Base-by-base conservation (phyloP, 1,140 invertebrate species). In the Nixonia krombeini region DNA sequence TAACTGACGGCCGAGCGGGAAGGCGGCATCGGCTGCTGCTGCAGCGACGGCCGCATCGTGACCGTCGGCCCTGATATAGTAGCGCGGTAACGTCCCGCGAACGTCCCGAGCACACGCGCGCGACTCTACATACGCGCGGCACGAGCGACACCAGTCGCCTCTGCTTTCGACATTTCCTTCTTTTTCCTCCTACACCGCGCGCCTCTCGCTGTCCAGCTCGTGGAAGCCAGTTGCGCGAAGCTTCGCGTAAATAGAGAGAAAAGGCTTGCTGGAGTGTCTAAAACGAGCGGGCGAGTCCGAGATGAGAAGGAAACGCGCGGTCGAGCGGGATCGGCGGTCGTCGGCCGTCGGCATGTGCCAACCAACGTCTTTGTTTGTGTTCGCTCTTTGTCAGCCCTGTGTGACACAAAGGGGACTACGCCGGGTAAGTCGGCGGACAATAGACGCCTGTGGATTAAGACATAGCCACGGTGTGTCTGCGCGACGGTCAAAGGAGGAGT, bases 51-150 rank as follows among this genome's bases (percentile, higher is more conserved):
- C 37, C 12, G 37, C 49, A 52, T 46, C 57, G 18, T 45, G 35
- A 40, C 25, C 47, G 21, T 28, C 25, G 31, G 45, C 18, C 47
- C 42, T 42, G 49, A 59, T 61, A 61, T 61, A 52, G 56, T 18
- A 29, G 33, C 23, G 37, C 29, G 16, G 10, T 21, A 26, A 25
- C 18, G 44, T 18, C 29, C 18, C 33, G 21, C 21, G 44, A 33
- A 35, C 44, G 44, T 47, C 29, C 6, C 26, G 21, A 29, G 13
- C 8, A 41, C 38, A 50, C 44, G 44, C 50, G 31, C 50, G 33
- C 40, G 40, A 42, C 26, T 61, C 40, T 56, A 51, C 52, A 18
- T 51, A 56, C 17, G 10, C 31, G 1, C 5, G 21, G 41, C n/a
- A n/a, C 42, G 18, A 52, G 49, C 26, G 26, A 16, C 17, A 26